A percentile compares a stretch with the other conserved stretches of the same genome.
Conservation (phyloP, 2,888 invertebrate genomes). For the Hypsopygia costalis region DNA sequence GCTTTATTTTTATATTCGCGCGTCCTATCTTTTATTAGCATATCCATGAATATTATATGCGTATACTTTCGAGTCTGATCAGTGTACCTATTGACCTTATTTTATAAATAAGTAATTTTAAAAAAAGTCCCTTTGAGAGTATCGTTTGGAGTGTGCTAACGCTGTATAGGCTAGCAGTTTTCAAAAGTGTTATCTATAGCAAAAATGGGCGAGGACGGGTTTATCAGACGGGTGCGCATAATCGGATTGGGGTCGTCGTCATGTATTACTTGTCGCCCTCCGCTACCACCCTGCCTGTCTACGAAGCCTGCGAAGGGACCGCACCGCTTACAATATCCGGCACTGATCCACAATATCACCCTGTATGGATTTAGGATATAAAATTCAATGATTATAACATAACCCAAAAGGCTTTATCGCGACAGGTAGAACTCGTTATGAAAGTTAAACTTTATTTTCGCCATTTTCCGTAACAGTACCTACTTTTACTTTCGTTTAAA, state of each 20-base stretch:
- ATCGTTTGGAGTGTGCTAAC: slow-evolving; percentile 9
- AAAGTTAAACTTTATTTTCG: not conserved
- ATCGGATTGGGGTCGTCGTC: slow-evolving; percentile 32
- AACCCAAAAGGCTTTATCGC: slow-evolving; percentile 19
- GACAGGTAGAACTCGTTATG: slow-evolving; percentile 12
- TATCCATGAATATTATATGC: slow-evolving; percentile 21
- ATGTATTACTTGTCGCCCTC: not conserved
- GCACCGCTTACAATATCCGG: slow-evolving; percentile 49
- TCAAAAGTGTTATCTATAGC: slow-evolving; percentile 36
- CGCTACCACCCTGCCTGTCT: slow-evolving; percentile 11
- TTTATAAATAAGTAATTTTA: slow-evolving; percentile 11
- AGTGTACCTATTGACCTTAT: not conserved
- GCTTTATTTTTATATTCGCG: no score
- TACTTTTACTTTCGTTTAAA: not conserved
- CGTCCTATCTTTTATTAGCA: slow-evolving; percentile 16
- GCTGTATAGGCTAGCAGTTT: slow-evolving; percentile 7
- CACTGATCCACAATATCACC: slow-evolving; percentile 44
- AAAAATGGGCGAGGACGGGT: slow-evolving; percentile 34
- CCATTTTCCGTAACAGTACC: no score
- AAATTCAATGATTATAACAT: slow-evolving; percentile 50
- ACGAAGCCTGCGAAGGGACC: slow-evolving; percentile 34
- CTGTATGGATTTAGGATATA: slow-evolving; percentile 48
- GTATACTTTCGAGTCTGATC: not conserved
- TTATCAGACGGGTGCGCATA: slow-evolving; percentile 39
- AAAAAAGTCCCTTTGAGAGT: slow-evolving; percentile 15